Conservation (phyloP, 2,888 invertebrate genomes). For the Caenorhabditis japonica region DNA sequence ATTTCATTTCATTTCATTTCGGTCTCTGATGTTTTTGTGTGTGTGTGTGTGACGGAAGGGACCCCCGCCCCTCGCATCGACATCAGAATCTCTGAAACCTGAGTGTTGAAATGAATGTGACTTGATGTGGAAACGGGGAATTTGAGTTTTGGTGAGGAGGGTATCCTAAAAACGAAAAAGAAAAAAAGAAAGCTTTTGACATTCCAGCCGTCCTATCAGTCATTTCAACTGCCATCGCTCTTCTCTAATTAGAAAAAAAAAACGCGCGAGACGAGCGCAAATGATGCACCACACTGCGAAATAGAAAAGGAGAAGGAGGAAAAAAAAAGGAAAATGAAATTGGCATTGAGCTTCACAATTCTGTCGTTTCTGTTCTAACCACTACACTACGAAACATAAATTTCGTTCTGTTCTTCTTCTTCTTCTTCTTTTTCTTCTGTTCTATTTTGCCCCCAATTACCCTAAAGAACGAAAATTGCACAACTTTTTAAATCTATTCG, state of each 20-base stretch:
- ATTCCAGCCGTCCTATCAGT: slow-evolving; percentile 44
- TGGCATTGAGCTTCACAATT: slow-evolving; percentile 6
- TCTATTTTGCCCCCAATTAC: too few relatives aligned
- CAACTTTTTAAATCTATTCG: too few relatives aligned
- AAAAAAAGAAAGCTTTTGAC: slow-evolving; percentile 20
- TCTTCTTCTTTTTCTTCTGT: too few relatives aligned
- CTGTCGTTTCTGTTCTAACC: neutral
- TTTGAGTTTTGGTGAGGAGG: slow-evolving; percentile 17
- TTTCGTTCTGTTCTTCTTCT: too few relatives aligned
- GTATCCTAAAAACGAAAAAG: neutral
- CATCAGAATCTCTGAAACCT: too few relatives aligned
- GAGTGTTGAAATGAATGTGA: too few relatives aligned
- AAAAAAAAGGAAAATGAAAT: slow-evolving; percentile 16
- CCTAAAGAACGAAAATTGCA: too few relatives aligned
- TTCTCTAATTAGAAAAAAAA: slow-evolving; percentile 52
- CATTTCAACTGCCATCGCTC: slow-evolving; percentile 34
- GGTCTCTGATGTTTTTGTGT: slow-evolving; percentile 20
- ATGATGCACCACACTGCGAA: slow-evolving; percentile 7
- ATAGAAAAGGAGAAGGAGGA: slow-evolving; percentile 1
- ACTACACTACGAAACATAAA: slow-evolving; percentile 8
- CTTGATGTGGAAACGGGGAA: too few relatives aligned
- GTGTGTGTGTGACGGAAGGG: too few relatives aligned
- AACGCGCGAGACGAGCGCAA: slow-evolving; percentile 8
- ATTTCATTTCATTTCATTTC: neutral
- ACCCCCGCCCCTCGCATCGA: too few relatives aligned